These are phyloP conservation scores for Actenoides lindsayi DNA, from an alignment of 2,113 vertebrate species.

Conservation along the genomic window DNA sequence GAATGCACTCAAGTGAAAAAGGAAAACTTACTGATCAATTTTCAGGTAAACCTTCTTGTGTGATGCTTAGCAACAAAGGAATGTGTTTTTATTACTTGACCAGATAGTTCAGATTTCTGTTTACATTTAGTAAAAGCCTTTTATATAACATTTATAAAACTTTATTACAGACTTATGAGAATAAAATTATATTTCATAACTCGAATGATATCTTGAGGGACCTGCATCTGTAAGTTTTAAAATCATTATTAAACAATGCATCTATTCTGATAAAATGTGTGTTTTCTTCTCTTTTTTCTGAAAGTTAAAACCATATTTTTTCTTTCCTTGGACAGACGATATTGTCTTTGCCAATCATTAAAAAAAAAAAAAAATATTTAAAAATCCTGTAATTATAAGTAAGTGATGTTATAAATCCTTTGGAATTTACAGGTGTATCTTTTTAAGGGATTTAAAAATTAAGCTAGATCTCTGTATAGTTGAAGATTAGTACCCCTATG, in stretches of 20 bases:
- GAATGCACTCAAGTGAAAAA: conserved; percentile 64
- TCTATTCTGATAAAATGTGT: conserved; percentile 26
- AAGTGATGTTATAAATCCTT: background rate
- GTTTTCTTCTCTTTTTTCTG: conserved; percentile 39
- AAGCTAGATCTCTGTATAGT: background rate
- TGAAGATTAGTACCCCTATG: background rate
- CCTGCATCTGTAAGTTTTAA: conserved; percentile 61
- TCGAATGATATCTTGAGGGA: conserved; percentile 67
- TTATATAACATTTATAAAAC: conserved; percentile 81
- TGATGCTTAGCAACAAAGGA: conserved; percentile 63
- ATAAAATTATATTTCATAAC: conserved; percentile 82
- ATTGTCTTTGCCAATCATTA: background rate
- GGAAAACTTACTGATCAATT: conserved; percentile 70
- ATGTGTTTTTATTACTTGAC: conserved; percentile 75
- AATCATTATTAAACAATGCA: conserved; percentile 63
- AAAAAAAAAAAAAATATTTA: background rate
- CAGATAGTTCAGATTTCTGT: conserved; percentile 74
- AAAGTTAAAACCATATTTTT: background rate
- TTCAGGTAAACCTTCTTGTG: conserved; percentile 65
- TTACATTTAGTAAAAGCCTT: conserved; percentile 74
- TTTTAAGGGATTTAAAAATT: background rate
- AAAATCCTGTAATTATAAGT: background rate
- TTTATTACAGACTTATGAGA: conserved; percentile 79
- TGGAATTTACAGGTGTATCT: background rate
- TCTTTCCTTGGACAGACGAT: background rate